Evolutionary conservation across 2,113 vertebrate species (phyloP), one percentile per base, ranked within the genome.

Genomic region (Solea solea): DNA sequence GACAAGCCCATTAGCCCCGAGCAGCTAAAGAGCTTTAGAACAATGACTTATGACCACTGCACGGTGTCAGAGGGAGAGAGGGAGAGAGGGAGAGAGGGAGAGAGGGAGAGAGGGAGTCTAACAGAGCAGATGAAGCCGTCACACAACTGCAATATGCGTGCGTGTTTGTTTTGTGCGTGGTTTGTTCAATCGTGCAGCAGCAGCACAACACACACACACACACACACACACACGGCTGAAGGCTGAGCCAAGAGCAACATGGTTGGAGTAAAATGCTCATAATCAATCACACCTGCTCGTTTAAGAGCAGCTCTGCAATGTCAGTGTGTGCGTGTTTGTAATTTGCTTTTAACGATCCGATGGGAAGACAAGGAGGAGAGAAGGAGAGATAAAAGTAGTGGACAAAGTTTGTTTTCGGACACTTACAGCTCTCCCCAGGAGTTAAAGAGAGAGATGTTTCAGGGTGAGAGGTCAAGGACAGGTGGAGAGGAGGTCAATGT

Each of bases 1-100:
- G 64, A 80, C 63, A 77, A 83, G 82, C 53, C 81, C 86, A 88
- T 87, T 88, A 90, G 75, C 58, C 75, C 65, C 56, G 40, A 50
- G 46, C 69, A 68, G 70, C 61, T 27, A 13, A 16, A 53, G 64
- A 59, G 71, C 54, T 57, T 69, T 73, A 82, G 61, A 53, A 72
- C 63, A 73, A 65, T 49, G 55, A 68, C 40, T 62, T 74, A 72
- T 63, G 53, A 64, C 42, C n/a, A 2, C 64, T 48, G 42, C 27
- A 9, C 49, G 15, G 42, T 50, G 66, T 68, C 57, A 71, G 71
- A 41, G 2, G 44, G 25, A 21, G 54, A 64, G 44, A 16, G 21
- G 21, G 21, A 21, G 21, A 21, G 21, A 21, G 21, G 21, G 21
- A 21, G 21, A 21, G 21, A 21, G 21, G 21, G 21, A 21, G 21